Evolutionary conservation across 2,888 invertebrate species (phyloP), one percentile per base, ranked within the genome.

Genomic region (Ectemnius continuus): DNA sequence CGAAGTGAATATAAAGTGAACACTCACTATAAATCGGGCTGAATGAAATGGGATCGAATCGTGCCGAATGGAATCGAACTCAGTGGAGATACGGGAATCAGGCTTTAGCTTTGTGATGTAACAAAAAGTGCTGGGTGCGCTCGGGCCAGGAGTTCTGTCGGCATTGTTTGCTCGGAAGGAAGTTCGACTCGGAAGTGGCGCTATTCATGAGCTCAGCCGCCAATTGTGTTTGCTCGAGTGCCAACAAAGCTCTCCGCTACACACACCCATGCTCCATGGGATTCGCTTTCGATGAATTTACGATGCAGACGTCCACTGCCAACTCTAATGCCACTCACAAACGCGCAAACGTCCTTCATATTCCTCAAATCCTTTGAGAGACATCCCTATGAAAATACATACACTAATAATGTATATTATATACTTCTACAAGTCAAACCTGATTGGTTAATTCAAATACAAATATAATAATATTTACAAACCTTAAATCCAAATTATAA

Each of bases 111-210:
- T 60, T 26, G 66, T 82, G 79, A 78, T 78, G 82, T 79, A 85
- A 81, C 70, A 74, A 81, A 79, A 82, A 80, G 80, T 71, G 76
- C 14, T 76, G 81, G 81, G 79, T 67, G 83, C 72, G 80, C 70
- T 74, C 73, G 36, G 75, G 73, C 78, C 67, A 79, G 80, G 75
- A 73, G 64, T 75, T 76, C 73, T 74, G 61, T 61, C 72, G 67
- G 76, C 62, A 80, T 79, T 81, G 85, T 84, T 67, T 74, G 84
- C 77, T 85, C 88, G 88, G 88, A 89, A 89, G 89, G 89, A 89
- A 89, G 88, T 89, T 81, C 79, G 84, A 83, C 89, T 88, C 88
- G 88, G 88, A 88, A 88, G 85, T 85, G 85, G 85, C 79, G 76
- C 82, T 84, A 83, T 83, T 84, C 83, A 82, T 78, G 84, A 84